Evolutionary conservation across 2,888 invertebrate species (phyloP), one percentile per base, ranked within the genome.

Genomic region (Drosophila seclusa): DNA sequence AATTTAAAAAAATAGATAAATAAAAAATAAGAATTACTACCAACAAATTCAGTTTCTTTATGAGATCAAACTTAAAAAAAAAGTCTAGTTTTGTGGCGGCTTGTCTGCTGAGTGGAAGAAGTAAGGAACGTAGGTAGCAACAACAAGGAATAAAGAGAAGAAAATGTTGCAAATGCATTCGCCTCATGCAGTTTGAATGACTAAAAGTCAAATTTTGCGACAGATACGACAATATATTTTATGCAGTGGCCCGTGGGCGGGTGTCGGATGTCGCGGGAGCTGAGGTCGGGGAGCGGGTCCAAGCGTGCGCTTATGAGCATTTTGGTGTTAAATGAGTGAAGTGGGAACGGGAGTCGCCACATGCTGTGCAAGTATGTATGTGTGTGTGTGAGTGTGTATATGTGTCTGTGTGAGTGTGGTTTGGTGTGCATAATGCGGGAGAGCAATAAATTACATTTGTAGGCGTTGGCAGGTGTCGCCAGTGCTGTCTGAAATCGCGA

Each of bases 401-500:
- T 68, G 34, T 59, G 40, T 69, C 54, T 69, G 68, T 74, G 53
- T 69, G 61, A 76, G 32, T 66, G 49, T 72, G 61, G 67, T 48
- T 64, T 54, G 67, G 76, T 90, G 90, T 88, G 87, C 90, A 87
- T 90, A 90, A 87, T 90, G 91, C 90, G 90, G 91, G 90, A 91
- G 89, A 89, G 91, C 91, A 91, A 93, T 93, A 93, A 93, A 93
- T 93, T 92, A 93, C 92, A 92, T 92, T 93, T 92, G 93, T 93
- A 93, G 93, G 93, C 93, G 93, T 93, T 93, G 93, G 93, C 93
- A 93, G 93, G 93, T 93, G 93, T 93, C 93, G 93, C 93, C 93
- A 92, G 91, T 89, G 92, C 92, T 93, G 93, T 93, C 93, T 93
- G 90, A 92, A 92, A 92, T 92, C 93, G 92, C 93, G 93, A 93